Evolutionary conservation across 1,140 invertebrate genomes (phyloP), one percentile per base, ranked within the genome.

Genomic region (Orchestia grillus): DNA sequence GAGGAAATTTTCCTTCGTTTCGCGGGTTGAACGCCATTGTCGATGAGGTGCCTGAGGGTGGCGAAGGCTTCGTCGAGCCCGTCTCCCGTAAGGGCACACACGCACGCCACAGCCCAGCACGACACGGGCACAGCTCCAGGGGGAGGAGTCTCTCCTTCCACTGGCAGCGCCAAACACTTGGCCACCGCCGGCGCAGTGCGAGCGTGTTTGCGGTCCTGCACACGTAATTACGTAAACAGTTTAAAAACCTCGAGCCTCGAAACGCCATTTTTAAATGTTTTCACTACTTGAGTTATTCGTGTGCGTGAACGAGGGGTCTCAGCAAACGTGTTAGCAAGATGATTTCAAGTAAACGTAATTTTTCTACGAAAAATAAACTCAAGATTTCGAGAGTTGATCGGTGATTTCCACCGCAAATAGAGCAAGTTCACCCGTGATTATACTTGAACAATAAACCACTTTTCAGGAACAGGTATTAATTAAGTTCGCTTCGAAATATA

Each of bases 141-240:
- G 92, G 43, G 43, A 40, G 92, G 92, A n/a, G 92, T 45, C 40
- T 94, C 43, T 28, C 92, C 92, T 36, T 94, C 92, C 43, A 94
- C 43, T 15, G 92, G 92, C 92, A 94, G 92, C 40, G 92, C 45
- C 92, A 94, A 47, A 94, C 92, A 94, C 44, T 94, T 94, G 92
- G 44, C 92, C 19, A 94, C 41, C 36, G 92, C 44, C 23, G 92
- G 92, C 6, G 92, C 92, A 23, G 43, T 45, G 3, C 92, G 92
- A 44, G 92, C 92, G 43, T 94, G 43, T 94, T 44, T 44, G 36
- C 92, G 92, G 44, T 94, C 92, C 92, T 94, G 92, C 44, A 91
- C 41, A 43, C 0, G 23, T 43, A 91, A 91, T 77, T 15, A 36
- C 62, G 36, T 77, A 77, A 77, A 77, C 62, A 23, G 62, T 77